These are phyloP conservation scores for Pocillopora verrucosa DNA, from an alignment of 64 coral and sea anemone genomes.

Conservation along the genomic window DNA sequence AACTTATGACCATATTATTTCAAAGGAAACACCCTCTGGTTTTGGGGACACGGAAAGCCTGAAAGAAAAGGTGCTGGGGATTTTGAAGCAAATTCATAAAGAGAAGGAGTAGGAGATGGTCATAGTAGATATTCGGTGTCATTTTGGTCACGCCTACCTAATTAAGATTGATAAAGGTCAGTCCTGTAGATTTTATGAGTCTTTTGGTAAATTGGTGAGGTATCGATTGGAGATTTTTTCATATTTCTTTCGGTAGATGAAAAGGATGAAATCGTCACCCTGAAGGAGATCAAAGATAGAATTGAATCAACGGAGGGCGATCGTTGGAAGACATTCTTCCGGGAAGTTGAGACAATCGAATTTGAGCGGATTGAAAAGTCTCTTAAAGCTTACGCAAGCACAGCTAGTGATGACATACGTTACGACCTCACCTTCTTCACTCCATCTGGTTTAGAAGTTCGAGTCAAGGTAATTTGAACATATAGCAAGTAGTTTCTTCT, in stretches of 20 bases:
- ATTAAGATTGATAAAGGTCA: constrained; percentile 40
- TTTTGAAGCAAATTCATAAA: neutral
- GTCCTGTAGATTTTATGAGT: neutral
- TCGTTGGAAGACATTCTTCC: neutral
- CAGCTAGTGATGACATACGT: constrained; percentile 5
- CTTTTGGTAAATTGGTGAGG: no score
- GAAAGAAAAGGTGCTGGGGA: constrained; percentile 10
- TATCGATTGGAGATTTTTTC: neutral
- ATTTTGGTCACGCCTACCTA: constrained; percentile 46
- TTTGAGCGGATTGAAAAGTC: neutral
- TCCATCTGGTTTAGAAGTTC: constrained; percentile 20
- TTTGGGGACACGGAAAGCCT: neutral
- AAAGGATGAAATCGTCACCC: neutral
- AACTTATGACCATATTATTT: no score
- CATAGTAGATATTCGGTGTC: constrained; percentile 43
- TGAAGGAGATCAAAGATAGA: constrained; percentile 2
- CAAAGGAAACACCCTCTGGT: neutral
- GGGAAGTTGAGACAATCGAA: neutral
- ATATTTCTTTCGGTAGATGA: neutral
- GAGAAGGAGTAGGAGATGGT: constrained; percentile 2
- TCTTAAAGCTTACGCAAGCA: neutral
- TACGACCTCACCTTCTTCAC: constrained; percentile 20
- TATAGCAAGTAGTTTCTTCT: neutral
- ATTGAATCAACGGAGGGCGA: neutral
- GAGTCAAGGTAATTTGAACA: neutral